Evolutionary conservation across 1,140 invertebrate species (phyloP), one percentile per base, ranked within the genome.

Genomic region (Paramacrobiotus metropolitanus): DNA sequence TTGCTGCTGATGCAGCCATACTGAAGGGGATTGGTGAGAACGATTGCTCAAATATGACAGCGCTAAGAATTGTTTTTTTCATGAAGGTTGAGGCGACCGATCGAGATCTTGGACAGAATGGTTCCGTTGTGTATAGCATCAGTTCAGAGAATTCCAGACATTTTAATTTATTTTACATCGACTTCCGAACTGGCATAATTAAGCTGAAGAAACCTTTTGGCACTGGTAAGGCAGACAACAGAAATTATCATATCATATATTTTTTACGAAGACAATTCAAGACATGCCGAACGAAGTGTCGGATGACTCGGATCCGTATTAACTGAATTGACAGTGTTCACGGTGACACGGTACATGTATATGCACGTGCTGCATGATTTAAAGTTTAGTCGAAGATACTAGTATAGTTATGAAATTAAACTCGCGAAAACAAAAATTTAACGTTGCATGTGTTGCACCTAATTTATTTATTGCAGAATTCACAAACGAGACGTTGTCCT

Each of bases 41-140:
- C n/a, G n/a, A n/a, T n/a, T n/a, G n/a, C n/a, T n/a, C n/a, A n/a
- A n/a, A n/a, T n/a, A n/a, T 9, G 1, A 29, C 9, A 59, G 66
- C 69, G 34, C n/a, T 9, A 40, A n/a, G 34, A 40, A 40, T 40
- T 9, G 9, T 40, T 40, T 40, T 40, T 40, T n/a, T n/a, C 34
- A 40, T n/a, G n/a, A 40, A 40, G 34, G 48, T 55, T 15, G 48
- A 55, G 48, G 48, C 48, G 9, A 9, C 48, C 9, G 48, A 55
- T 28, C 15, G 28, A 15, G 48, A 55, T 24, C 24, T 55, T 4
- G 15, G 28, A 15, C 15, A 55, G 48, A 55, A 55, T 24, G 48
- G 48, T 9, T 9, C 48, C 15, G 24, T 55, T 15, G 15, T 24
- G 15, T 55, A 55, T 24, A 55, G 4, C 15, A 15, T 55, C 15